Evolutionary conservation across 2,797 vertebrate species (phyloP).

Genomic region (Anableps anableps): DNA sequence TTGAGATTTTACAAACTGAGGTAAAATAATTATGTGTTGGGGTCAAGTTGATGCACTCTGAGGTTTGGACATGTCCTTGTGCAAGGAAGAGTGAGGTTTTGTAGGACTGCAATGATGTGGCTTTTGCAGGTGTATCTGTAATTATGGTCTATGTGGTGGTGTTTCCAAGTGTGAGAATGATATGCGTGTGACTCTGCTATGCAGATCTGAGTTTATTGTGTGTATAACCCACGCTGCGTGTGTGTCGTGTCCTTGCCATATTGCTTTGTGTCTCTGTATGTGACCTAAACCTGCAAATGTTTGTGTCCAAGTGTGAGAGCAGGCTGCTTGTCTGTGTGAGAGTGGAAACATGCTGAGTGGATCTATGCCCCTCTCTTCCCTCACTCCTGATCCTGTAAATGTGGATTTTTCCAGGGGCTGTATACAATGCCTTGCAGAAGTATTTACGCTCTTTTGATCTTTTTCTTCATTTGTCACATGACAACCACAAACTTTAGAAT

Average conservation of each 20-base stretch:
- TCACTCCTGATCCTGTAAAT: conserved; percentile 28
- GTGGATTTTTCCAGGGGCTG: conserved; percentile 24
- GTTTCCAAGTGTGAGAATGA: conserved; percentile 16
- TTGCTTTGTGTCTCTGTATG: conserved; percentile 58
- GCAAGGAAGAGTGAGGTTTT: not conserved
- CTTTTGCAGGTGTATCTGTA: conserved; percentile 12
- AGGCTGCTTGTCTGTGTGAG: conserved; percentile 27
- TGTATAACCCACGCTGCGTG: conserved; percentile 46
- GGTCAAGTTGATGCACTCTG: conserved; percentile 21
- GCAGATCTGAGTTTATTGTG: conserved; percentile 10
- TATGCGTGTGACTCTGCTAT: conserved; percentile 18
- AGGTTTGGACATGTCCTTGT: conserved; percentile 15
- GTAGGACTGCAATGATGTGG: conserved; percentile 30
- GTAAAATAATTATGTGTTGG: conserved; percentile 21
- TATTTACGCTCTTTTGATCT: not conserved
- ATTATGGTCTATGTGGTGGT: not conserved
- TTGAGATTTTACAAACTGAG: conserved; percentile 18
- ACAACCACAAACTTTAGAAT: not conserved
- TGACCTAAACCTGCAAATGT: conserved; percentile 52
- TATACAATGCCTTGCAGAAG: not conserved
- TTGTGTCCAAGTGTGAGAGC: conserved; percentile 10
- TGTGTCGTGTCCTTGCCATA: conserved; percentile 52
- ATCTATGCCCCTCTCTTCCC: conserved; percentile 19
- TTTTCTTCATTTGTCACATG: not conserved
- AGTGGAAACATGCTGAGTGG: conserved; percentile 38